Conservation (phyloP, 2,797 vertebrate species). For the Rhyacichthys aspro region DNA sequence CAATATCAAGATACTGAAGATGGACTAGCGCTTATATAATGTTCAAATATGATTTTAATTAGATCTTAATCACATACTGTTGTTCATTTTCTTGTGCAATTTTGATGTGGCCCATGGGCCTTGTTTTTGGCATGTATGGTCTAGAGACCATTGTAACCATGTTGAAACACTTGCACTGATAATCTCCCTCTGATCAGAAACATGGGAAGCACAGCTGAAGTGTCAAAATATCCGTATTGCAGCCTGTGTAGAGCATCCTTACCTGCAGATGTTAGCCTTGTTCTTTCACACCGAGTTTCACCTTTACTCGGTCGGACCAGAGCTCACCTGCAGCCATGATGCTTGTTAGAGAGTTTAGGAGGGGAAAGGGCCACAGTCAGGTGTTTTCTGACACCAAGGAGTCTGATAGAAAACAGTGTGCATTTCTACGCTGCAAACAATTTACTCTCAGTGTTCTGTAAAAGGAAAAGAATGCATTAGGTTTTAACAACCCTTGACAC, state of each 20-base stretch:
- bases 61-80: too few relatives aligned
- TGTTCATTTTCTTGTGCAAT: too few relatives aligned
- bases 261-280: conserved; percentile 24
- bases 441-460: too few relatives aligned
- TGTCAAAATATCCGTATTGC: conserved; percentile 20
- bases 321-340: conserved; percentile 11
- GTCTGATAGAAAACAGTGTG: not conserved
- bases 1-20: too few relatives aligned
- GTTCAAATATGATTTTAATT: too few relatives aligned
- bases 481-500: too few relatives aligned
- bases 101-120: too few relatives aligned
- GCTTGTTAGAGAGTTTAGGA: conserved; percentile 15
- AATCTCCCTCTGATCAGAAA: conserved; percentile 14
- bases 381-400: not conserved
- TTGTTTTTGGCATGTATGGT: not conserved
- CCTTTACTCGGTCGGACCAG: conserved; percentile 12
- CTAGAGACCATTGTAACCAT: conserved; percentile 11
- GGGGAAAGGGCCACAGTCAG: conserved; percentile 2
- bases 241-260: conserved; percentile 10
- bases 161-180: conserved; percentile 7
- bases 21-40: too few relatives aligned
- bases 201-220: conserved; percentile 13
- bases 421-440: conserved; percentile 3
- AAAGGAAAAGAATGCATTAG: too few relatives aligned
- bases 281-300: not conserved